Conservation (phyloP, 2,113 vertebrate genomes). For the Apeltes quadracus region DNA sequence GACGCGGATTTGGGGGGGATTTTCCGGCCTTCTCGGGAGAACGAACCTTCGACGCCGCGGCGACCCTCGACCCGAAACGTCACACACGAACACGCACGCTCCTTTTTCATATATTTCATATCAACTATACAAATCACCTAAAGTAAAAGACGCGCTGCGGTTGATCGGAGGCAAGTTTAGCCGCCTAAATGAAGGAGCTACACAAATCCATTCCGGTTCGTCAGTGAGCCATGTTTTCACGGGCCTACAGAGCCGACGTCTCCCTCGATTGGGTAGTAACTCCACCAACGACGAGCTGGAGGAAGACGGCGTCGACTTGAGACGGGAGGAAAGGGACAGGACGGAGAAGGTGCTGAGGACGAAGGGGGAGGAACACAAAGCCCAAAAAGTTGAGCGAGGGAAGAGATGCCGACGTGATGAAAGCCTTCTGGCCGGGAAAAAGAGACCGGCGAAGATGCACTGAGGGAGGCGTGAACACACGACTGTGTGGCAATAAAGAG, state of each 20-base stretch:
- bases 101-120: no score
- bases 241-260: no score
- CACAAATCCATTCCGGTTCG: not conserved
- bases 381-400: no score
- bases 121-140: no score
- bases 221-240: not conserved
- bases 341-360: no score
- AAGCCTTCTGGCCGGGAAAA: not conserved
- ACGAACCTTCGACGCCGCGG: conserved; percentile 37
- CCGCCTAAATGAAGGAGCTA: not conserved
- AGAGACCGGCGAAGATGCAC: not conserved
- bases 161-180: not conserved
- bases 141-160: not conserved
- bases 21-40: conserved; percentile 35
- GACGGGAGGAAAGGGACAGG: no score
- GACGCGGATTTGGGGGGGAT: conserved; percentile 60
- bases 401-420: conserved; percentile 1
- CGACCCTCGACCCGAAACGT: conserved; percentile 31
- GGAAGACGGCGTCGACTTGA: no score
- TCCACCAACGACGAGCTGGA: no score
- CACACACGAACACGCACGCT: conserved; percentile 12
- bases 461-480: conserved; percentile 27
- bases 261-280: not conserved
- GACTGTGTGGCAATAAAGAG: conserved; percentile 50
- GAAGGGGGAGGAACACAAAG: no score